Percentiles rank a stretch among this genome's conserved stretches.
Evolutionary conservation across 2,888 invertebrate genomes (phyloP).

Genomic region (Xestobium rufovillosum): DNA sequence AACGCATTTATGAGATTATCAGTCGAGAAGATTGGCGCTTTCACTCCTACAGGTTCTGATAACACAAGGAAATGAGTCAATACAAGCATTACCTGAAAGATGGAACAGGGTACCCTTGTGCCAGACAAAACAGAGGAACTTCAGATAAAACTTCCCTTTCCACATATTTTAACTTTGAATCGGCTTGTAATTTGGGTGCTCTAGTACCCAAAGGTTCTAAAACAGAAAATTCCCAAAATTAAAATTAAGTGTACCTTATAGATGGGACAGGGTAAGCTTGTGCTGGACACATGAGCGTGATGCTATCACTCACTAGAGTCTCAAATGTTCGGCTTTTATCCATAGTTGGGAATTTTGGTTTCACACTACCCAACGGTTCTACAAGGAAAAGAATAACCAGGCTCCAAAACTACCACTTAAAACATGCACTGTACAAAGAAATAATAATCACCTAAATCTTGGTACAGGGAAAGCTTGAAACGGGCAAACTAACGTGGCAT

Average conservation of each 20-base stretch:
- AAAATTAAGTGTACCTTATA: slow-evolving; percentile 52
- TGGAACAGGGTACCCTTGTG: slow-evolving; percentile 53
- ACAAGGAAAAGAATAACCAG: slow-evolving; percentile 25
- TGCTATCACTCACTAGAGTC: slow-evolving; percentile 43
- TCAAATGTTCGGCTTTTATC: slow-evolving; percentile 59
- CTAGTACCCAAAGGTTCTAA: slow-evolving; percentile 43
- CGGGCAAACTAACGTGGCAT: slow-evolving; percentile 53
- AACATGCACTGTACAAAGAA: slow-evolving; percentile 3
- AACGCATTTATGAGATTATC: slow-evolving; percentile 63
- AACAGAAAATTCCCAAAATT: slow-evolving; percentile 12
- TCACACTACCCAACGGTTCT: slow-evolving; percentile 54
- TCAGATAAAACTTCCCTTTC: slow-evolving; percentile 26
- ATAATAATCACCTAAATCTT: slow-evolving; percentile 56
- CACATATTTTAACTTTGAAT: slow-evolving; percentile 32
- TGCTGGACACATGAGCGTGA: slow-evolving; percentile 65
- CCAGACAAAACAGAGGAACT: slow-evolving; percentile 45
- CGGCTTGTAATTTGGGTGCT: slow-evolving; percentile 41
- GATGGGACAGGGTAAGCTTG: slow-evolving; percentile 69
- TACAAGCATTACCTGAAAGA: slow-evolving; percentile 59
- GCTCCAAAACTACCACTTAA: slow-evolving; percentile 6
- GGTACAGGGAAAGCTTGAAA: slow-evolving; percentile 66
- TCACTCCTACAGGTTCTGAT: slow-evolving; percentile 62
- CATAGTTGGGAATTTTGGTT: slow-evolving; percentile 56
- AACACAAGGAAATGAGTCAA: slow-evolving; percentile 29
- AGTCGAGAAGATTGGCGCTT: slow-evolving; percentile 63